Percentiles rank a stretch among this genome's conserved stretches.
These are phyloP conservation scores for Crossocerus cetratus DNA, from an alignment of 2,888 invertebrate genomes.

Conservation along the genomic window DNA sequence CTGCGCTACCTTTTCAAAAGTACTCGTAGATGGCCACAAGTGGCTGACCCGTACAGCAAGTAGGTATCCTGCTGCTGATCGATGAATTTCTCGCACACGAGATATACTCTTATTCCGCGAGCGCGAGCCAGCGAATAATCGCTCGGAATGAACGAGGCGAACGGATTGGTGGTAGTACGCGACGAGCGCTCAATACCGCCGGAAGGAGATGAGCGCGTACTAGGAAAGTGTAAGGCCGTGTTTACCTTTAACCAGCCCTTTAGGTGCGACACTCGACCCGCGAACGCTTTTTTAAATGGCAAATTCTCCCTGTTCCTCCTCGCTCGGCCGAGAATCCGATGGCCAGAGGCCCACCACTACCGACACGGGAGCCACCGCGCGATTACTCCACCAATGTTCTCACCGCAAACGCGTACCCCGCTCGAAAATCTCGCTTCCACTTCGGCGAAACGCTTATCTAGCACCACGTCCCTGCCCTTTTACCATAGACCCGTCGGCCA, in stretches of 20 bases:
- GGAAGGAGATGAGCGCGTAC: background rate
- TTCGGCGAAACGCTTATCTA: slow-evolving; percentile 64
- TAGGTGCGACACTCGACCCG: slow-evolving; percentile 65
- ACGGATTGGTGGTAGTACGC: slow-evolving; percentile 16
- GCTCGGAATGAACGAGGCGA: slow-evolving; percentile 5
- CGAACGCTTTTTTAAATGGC: slow-evolving; percentile 65
- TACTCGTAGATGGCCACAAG: slow-evolving; percentile 72
- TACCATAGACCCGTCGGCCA: slow-evolving; percentile 74
- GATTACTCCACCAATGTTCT: slow-evolving; percentile 29
- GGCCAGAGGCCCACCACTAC: slow-evolving; percentile 20
- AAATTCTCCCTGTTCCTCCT: slow-evolving; percentile 39
- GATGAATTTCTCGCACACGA: slow-evolving; percentile 65
- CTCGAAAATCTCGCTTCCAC: slow-evolving; percentile 57
- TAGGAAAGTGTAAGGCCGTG: slow-evolving; percentile 53
- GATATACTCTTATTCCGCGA: slow-evolving; percentile 31
- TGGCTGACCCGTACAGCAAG: slow-evolving; percentile 68
- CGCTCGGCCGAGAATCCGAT: slow-evolving; percentile 22
- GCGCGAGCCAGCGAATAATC: background rate
- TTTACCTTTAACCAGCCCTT: slow-evolving; percentile 71
- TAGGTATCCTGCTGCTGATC: slow-evolving; percentile 61
- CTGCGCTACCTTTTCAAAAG: slow-evolving; percentile 52
- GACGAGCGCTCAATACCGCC: slow-evolving; percentile 4
- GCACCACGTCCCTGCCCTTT: slow-evolving; percentile 76
- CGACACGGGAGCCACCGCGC: slow-evolving; percentile 11
- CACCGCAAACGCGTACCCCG: slow-evolving; percentile 41